A percentile compares a stretch with the other conserved stretches of the same genome.
Conservation (phyloP, 2,888 invertebrate species). For the Sminthurides aquaticus region DNA sequence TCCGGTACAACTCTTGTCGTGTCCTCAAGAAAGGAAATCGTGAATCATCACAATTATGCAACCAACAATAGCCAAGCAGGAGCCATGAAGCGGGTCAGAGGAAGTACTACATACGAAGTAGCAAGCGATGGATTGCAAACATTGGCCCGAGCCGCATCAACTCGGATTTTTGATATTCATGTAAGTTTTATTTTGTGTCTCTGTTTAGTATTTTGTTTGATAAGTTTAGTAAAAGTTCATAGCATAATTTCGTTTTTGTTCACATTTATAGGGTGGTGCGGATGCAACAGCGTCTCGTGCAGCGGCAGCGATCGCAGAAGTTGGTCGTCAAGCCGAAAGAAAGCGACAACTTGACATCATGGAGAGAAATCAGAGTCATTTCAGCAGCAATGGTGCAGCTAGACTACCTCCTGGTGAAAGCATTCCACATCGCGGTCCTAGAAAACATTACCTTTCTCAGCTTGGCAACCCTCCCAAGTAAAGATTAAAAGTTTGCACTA, state of each 20-base stretch:
- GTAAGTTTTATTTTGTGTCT: background rate
- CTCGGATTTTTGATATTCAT: constrained; percentile 11
- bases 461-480: constrained; percentile 15
- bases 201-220: no score
- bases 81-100: background rate
- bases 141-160: constrained; percentile 17
- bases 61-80: constrained; percentile 1
- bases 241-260: no score
- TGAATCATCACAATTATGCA: constrained; percentile 21
- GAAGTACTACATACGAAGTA: background rate
- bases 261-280: constrained; percentile 15
- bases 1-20: background rate
- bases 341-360: constrained; percentile 11
- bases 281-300: constrained; percentile 9
- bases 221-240: no score
- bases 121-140: constrained; percentile 17
- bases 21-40: constrained; percentile 5
- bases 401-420: background rate
- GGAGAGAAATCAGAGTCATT: background rate
- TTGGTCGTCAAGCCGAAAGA: constrained; percentile 12
- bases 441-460: constrained; percentile 34
- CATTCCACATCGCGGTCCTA: constrained; percentile 31
- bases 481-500: no score
- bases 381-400: background rate
- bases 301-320: constrained; percentile 13